phyloP scores from a whole-genome alignment of 2,797 vertebrate genomes.

The Paguma larvata region DNA sequence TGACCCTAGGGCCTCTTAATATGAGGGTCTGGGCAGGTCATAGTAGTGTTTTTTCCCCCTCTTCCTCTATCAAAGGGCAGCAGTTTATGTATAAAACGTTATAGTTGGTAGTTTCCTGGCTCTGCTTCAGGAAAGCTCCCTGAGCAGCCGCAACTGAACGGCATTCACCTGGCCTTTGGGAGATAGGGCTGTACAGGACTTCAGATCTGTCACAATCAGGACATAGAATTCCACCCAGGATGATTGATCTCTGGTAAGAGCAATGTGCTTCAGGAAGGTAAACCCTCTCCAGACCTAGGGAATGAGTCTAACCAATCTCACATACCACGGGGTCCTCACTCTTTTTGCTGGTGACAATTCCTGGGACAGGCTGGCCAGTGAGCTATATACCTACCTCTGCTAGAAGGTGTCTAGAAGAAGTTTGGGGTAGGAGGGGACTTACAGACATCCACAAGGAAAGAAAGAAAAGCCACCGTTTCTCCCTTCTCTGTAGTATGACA shows the following conservation, averaged over 20 bases:
- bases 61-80: neutral
- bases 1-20: neutral
- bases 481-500: neutral
- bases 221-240: neutral
- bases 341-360: neutral
- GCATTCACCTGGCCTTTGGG: neutral
- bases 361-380: neutral
- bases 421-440: neutral
- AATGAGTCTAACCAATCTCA: neutral
- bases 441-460: neutral
- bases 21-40: neutral
- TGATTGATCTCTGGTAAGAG: neutral
- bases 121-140: neutral
- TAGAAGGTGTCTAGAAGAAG: neutral
- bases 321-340: neutral
- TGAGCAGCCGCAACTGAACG: too few species aligned
- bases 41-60: neutral
- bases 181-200: neutral
- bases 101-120: neutral
- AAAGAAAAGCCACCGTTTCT: rapidly evolving
- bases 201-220: neutral
- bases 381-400: neutral
- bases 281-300: neutral
- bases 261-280: neutral
- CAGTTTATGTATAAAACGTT: neutral